Percentiles rank a stretch among this genome's conserved stretches.
phyloP scores from a whole-genome alignment of 2,888 invertebrate species.

The Neoitamus cyanurus region DNA sequence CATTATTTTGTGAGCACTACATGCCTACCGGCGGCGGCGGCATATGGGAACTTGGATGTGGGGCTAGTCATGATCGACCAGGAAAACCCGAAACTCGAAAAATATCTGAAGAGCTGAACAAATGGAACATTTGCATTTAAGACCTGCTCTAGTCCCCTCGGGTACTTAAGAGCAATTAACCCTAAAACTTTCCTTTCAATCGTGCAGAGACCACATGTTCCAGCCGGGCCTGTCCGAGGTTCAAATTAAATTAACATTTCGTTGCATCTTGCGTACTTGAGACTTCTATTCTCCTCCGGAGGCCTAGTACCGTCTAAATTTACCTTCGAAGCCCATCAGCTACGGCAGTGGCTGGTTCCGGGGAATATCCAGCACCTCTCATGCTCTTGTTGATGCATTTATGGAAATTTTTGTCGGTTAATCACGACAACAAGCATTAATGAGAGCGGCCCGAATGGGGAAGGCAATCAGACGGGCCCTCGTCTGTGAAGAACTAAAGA shows the following conservation, averaged over 20 bases:
- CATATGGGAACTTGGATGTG: neutral
- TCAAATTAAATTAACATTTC: neutral
- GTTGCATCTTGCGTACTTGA: neutral
- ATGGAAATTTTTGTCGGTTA: slow-evolving; percentile 1
- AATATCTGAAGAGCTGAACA: neutral
- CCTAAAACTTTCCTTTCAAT: slow-evolving; percentile 1
- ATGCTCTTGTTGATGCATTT: neutral
- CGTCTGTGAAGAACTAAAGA: neutral
- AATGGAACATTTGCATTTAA: neutral
- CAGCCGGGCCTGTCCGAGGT: neutral
- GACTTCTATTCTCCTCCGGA: neutral
- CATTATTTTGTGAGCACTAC: neutral
- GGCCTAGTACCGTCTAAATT: neutral
- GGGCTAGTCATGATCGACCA: neutral
- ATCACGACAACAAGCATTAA: neutral
- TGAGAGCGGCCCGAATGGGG: neutral
- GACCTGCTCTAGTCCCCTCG: neutral
- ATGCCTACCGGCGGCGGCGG: neutral
- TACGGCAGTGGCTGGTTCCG: neutral
- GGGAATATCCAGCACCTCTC: neutral
- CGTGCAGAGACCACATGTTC: neutral
- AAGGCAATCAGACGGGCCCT: neutral
- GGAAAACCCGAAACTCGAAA: neutral
- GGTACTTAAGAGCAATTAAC: slow-evolving; percentile 5
- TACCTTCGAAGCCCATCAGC: neutral